Evolutionary conservation across 2,888 invertebrate species (phyloP), one percentile per base, ranked within the genome.

Genomic region (Drosophila peninsularis): DNA sequence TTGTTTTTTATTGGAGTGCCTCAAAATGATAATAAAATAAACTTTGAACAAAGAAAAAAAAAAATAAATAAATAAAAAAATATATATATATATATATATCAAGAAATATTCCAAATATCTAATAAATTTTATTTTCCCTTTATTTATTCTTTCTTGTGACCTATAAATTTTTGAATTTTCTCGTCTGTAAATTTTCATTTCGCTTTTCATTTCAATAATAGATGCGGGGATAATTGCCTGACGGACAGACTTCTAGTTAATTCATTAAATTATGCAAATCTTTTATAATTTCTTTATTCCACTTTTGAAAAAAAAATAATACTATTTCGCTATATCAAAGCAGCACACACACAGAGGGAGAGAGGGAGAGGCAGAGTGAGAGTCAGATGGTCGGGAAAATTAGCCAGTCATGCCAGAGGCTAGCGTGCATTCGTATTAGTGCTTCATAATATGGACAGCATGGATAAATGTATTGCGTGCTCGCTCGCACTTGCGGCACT

Each of bases 321-420:
- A 30, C 11, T 17, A n/a, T 32, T 34, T 36, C 36, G 36, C n/a
- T 17, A 49, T 30, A 56, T 14, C 47, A 17, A 42, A 21, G 21
- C n/a, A n/a, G n/a, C n/a, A n/a, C n/a, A 13, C 24, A 9, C 24
- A 44, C 14, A 24, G n/a, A 24, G n/a, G 7, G 0, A 14, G 5
- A 55, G 36, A 52, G 63, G 13, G 42, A 7, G 42, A 1, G 21
- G 3, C 7, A 19, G 11, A 13, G 6, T 10, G 7, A 50, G 27
- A 58, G 58, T 60, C 55, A 55, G 60, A 39, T 56, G 62, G 41
- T 65, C 66, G 70, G 44, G 52, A 44, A 45, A 62, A 75, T 71
- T 80, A 68, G 74, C 72, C 49, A 66, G 64, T 63, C 62, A 58
- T 62, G 55, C 36, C 41, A 56, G 66, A 54, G 37, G 50, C 41